These are phyloP conservation scores for Myoxocephalus aenaeus DNA, from an alignment of 2,797 vertebrate species.

Conservation along the genomic window DNA sequence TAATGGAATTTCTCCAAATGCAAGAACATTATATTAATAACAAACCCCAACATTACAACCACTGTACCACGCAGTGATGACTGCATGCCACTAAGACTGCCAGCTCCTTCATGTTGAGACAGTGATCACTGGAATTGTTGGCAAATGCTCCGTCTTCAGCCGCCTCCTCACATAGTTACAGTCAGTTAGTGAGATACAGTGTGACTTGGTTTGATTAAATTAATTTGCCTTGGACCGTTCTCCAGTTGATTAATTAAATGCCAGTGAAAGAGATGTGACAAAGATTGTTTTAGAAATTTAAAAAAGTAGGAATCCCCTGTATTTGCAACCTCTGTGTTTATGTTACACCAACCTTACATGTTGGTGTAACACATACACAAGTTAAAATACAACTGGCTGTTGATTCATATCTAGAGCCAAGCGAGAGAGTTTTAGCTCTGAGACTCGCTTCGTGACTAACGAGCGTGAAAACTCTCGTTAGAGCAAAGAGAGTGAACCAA, in stretches of 20 bases:
- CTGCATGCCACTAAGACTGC: not conserved
- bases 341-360: not conserved
- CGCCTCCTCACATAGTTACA: slow-evolving; percentile 3
- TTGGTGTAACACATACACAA: not conserved
- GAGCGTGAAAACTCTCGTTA: too few relatives aligned
- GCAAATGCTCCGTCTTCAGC: not conserved
- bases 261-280: not conserved
- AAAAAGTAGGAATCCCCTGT: not conserved
- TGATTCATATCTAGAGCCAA: slow-evolving; percentile 10
- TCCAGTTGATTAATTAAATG: not conserved
- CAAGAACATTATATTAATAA: not conserved
- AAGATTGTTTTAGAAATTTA: not conserved
- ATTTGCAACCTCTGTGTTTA: not conserved
- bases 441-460: too few relatives aligned
- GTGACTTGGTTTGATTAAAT: not conserved
- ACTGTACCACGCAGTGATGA: not conserved
- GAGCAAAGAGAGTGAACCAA: too few relatives aligned
- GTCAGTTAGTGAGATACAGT: not conserved
- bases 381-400: not conserved
- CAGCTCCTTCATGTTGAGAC: not conserved
- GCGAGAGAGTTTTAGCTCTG: not conserved
- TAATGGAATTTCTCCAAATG: not conserved
- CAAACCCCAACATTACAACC: not conserved
- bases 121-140: not conserved
- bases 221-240: not conserved